Conservation (phyloP, 2,888 invertebrate genomes). For the Cepaea hortensis region DNA sequence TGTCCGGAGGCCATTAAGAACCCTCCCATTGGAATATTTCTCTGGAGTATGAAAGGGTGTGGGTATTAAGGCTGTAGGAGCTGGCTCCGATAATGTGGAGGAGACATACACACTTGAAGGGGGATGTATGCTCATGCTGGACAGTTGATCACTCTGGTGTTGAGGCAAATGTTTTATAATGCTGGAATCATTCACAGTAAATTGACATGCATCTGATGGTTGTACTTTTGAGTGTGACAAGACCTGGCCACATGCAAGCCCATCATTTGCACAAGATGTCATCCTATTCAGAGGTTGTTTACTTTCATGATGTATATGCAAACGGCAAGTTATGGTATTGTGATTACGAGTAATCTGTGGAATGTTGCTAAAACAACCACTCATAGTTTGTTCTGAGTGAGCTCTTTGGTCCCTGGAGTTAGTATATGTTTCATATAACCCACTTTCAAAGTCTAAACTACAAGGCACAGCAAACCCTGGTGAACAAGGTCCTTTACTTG, state of each 20-base stretch:
- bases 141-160: not conserved
- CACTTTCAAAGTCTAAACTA: constrained; percentile 14
- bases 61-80: constrained; percentile 10
- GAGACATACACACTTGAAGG: not conserved
- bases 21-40: not conserved
- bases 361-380: not conserved
- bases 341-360: not conserved
- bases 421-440: not conserved
- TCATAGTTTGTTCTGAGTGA: not conserved
- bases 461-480: constrained; percentile 15
- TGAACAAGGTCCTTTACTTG: not conserved
- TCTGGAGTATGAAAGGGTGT: constrained; percentile 23
- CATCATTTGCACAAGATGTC: not conserved
- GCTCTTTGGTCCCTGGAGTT: not conserved
- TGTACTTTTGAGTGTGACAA: constrained; percentile 24
- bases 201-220: constrained; percentile 21
- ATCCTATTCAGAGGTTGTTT: not conserved
- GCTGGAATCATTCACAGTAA: constrained; percentile 18
- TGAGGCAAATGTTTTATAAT: constrained; percentile 4
- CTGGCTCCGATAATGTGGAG: not conserved
- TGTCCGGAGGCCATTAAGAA: not conserved
- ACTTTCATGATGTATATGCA: not conserved
- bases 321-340: not conserved
- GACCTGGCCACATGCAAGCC: constrained; percentile 3
- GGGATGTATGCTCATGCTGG: not conserved